phyloP scores from a whole-genome alignment of 2,113 vertebrate species.

The Nipponia nippon region DNA sequence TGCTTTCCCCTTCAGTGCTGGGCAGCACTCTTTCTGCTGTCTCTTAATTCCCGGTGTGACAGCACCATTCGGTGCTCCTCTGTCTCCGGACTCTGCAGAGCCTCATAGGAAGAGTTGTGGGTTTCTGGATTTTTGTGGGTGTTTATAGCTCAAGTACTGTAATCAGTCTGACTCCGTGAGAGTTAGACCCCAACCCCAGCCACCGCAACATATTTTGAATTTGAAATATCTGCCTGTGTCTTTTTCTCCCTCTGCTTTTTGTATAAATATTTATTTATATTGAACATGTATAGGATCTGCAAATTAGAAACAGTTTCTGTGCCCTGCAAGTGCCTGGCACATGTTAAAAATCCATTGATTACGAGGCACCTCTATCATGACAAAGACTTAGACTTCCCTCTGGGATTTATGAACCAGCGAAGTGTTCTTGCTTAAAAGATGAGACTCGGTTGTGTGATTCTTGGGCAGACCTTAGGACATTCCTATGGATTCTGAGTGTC shows the following conservation, averaged over 20 bases:
- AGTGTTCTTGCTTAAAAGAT: background rate
- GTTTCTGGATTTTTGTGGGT: background rate
- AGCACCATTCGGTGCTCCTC: background rate
- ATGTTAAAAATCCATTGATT: background rate
- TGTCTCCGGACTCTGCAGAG: background rate
- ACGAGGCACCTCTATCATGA: accelerated
- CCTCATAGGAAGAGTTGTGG: background rate
- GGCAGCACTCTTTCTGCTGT: background rate
- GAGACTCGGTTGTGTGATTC: background rate
- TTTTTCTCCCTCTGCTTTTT: background rate
- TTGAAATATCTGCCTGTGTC: background rate
- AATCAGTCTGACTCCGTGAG: background rate
- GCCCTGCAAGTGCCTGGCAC: accelerated
- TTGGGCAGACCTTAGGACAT: background rate
- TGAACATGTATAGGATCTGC: background rate
- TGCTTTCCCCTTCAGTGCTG: background rate
- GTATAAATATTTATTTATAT: background rate
- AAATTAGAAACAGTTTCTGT: background rate
- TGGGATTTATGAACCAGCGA: background rate
- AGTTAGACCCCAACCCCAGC: background rate
- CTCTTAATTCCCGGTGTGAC: background rate
- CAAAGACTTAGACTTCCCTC: background rate
- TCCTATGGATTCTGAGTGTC: background rate
- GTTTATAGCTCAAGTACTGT: background rate
- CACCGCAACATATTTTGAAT: background rate